Conservation (phyloP, 2,113 vertebrate species). For the Limanda limanda region DNA sequence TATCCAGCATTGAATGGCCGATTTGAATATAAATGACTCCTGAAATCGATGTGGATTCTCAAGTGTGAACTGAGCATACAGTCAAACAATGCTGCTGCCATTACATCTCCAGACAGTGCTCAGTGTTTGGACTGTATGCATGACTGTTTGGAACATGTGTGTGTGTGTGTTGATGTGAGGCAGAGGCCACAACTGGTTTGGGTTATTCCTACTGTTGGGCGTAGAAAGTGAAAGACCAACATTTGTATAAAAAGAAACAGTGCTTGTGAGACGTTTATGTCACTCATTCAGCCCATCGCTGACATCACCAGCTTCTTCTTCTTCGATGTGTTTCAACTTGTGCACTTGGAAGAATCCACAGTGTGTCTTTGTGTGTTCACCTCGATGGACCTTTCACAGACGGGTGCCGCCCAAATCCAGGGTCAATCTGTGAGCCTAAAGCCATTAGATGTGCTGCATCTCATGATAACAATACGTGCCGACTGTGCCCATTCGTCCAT, state of each 20-base stretch:
- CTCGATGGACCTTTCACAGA: conserved; percentile 6
- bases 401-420: conserved; percentile 30
- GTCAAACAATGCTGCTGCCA: conserved; percentile 33
- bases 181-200: background rate
- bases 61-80: conserved; percentile 37
- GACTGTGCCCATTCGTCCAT: conserved; percentile 17
- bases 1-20: background rate
- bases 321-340: conserved; percentile 41
- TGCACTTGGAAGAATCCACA: conserved; percentile 19
- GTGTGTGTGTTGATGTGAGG: background rate
- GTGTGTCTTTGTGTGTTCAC: background rate
- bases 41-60: conserved; percentile 22
- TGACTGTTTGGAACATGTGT: conserved; percentile 7
- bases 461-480: conserved; percentile 13
- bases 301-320: conserved; percentile 22
- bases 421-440: background rate
- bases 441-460: background rate
- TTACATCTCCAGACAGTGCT: conserved; percentile 28
- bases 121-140: conserved; percentile 38
- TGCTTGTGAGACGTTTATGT: background rate
- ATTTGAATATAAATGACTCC: conserved; percentile 53
- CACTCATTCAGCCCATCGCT: conserved; percentile 3
- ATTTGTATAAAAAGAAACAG: background rate
- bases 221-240: background rate
- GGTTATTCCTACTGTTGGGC: background rate